Conservation (phyloP, 2,888 invertebrate genomes). For the Drosophila incognita region DNA sequence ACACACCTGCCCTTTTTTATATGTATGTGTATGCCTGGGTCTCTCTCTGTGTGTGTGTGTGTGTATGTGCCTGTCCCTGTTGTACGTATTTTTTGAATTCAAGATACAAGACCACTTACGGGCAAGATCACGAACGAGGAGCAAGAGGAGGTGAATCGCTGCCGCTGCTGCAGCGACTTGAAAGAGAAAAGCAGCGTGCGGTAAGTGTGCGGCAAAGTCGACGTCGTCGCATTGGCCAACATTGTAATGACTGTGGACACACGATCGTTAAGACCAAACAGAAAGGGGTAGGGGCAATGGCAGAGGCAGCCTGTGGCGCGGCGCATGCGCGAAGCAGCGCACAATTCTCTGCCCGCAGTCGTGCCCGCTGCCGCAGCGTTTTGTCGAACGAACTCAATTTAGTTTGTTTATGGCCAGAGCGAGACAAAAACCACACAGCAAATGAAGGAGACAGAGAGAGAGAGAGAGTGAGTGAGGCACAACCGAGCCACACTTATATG, state of each 20-base stretch:
- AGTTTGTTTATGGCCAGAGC: slow-evolving; percentile 71
- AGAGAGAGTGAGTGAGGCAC: slow-evolving; percentile 1
- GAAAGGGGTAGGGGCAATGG: slow-evolving; percentile 42
- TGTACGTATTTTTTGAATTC: slow-evolving; percentile 73
- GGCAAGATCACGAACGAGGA: slow-evolving; percentile 84
- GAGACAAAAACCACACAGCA: slow-evolving; percentile 22
- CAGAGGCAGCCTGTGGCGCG: slow-evolving; percentile 51
- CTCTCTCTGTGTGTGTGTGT: slow-evolving; percentile 16
- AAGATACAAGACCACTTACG: slow-evolving; percentile 84
- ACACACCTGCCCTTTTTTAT: slow-evolving; percentile 85
- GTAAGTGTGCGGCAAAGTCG: slow-evolving; percentile 69
- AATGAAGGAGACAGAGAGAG: slow-evolving; percentile 6
- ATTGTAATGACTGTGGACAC: slow-evolving; percentile 83
- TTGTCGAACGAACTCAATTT: slow-evolving; percentile 81
- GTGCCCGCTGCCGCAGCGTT: slow-evolving; percentile 58
- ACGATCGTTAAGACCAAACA: slow-evolving; percentile 80
- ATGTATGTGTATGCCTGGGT: slow-evolving; percentile 44
- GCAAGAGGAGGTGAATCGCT: slow-evolving; percentile 32
- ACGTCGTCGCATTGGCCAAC: slow-evolving; percentile 78
- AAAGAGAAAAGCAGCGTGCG: slow-evolving; percentile 79
- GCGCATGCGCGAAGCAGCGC: slow-evolving; percentile 69
- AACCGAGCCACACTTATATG: slow-evolving; percentile 69
- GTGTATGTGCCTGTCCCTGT: slow-evolving; percentile 51
- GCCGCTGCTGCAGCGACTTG: slow-evolving; percentile 42
- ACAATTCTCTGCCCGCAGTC: slow-evolving; percentile 15